Percentiles rank a stretch among this genome's conserved stretches.
Conservation (phyloP, 92 coral and sea anemone genomes). For the Epizoanthus ramosus region DNA sequence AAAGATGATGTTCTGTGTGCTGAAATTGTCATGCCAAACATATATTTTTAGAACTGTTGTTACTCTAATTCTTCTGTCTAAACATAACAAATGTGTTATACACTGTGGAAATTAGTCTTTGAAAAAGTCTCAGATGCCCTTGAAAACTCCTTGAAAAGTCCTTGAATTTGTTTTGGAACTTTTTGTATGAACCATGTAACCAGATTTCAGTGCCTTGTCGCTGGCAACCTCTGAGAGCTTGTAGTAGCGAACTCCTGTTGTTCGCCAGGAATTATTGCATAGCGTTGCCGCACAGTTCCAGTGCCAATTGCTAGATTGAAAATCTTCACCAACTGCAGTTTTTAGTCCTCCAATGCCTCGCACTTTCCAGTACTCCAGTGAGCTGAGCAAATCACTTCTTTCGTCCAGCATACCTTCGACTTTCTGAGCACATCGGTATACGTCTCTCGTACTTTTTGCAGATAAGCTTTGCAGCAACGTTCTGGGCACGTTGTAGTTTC, state of each 20-base stretch:
- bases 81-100: no score
- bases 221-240: slow-evolving; percentile 26
- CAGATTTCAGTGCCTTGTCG: neutral
- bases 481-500: no score
- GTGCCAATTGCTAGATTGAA: neutral
- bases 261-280: slow-evolving; percentile 53
- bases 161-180: no score
- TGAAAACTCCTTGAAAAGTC: no score
- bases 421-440: slow-evolving; percentile 3
- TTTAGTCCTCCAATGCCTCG: slow-evolving; percentile 15
- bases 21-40: no score
- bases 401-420: slow-evolving; percentile 7
- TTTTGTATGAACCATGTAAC: no score
- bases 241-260: slow-evolving; percentile 12
- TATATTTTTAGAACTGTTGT: no score
- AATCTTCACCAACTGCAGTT: slow-evolving; percentile 3
- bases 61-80: no score
- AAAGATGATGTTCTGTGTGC: no score
- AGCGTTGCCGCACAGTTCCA: slow-evolving; percentile 34
- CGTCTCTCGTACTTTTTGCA: neutral
- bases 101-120: no score
- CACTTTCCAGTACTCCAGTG: slow-evolving; percentile 23
- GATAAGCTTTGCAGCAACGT: no score
- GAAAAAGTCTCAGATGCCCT: no score
- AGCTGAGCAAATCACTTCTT: slow-evolving; percentile 23